These are phyloP conservation scores for Epinephelus fuscoguttatus DNA, from an alignment of 2,113 vertebrate species.

Conservation along the genomic window DNA sequence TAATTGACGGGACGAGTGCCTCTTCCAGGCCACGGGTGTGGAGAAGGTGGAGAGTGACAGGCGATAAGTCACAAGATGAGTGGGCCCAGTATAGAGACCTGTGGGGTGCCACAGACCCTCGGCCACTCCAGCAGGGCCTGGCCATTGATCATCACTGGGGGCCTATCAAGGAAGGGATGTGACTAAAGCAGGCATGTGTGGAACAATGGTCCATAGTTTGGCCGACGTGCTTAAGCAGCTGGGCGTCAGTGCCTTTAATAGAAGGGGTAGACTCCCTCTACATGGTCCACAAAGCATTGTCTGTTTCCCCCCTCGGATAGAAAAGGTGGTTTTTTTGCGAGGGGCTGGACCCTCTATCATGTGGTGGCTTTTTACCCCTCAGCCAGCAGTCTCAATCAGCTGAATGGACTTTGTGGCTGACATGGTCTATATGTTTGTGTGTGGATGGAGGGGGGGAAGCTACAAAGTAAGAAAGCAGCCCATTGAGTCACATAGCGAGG, in stretches of 20 bases:
- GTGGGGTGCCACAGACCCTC: constrained; percentile 77
- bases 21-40: constrained; percentile 78
- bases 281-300: constrained; percentile 85
- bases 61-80: constrained; percentile 81
- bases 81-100: constrained; percentile 76
- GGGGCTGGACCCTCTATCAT: constrained; percentile 79
- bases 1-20: constrained; percentile 74
- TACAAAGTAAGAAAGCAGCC: constrained; percentile 77
- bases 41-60: constrained; percentile 76
- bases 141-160: constrained; percentile 83
- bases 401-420: constrained; percentile 79
- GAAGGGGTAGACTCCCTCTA: constrained; percentile 81
- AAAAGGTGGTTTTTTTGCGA: constrained; percentile 83
- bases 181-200: constrained; percentile 83
- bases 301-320: constrained; percentile 76
- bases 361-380: constrained; percentile 79
- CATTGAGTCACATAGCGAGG: constrained; percentile 76
- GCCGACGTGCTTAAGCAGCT: constrained; percentile 86
- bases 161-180: constrained; percentile 82
- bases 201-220: constrained; percentile 86
- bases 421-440: constrained; percentile 81
- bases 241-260: constrained; percentile 85
- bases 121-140: constrained; percentile 66
- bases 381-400: constrained; percentile 77
- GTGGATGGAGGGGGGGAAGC: constrained; percentile 58